phyloP scores from a whole-genome alignment of 35 echinoderm and acorn worm species.

The Amphiura filiformis region DNA sequence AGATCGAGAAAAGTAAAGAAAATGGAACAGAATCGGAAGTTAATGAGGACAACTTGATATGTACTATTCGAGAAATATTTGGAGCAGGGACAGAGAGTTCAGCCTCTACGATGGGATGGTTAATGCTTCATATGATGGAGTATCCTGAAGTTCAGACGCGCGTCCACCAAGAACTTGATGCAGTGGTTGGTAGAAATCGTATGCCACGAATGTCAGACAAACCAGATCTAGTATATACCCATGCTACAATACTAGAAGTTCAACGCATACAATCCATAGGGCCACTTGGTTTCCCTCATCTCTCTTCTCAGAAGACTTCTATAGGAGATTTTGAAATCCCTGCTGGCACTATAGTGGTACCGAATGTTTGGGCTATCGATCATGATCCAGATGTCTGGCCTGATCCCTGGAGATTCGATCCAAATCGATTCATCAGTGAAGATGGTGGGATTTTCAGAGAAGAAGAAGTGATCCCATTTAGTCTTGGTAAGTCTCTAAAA shows the following conservation, averaged over 20 bases:
- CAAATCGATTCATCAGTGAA: constrained; percentile 66
- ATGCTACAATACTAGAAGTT: constrained; percentile 61
- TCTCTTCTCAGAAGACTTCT: constrained; percentile 17
- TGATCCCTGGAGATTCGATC: constrained; percentile 57
- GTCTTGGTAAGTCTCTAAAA: constrained; percentile 77
- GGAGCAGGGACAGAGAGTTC: constrained; percentile 51
- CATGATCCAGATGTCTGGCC: constrained; percentile 47
- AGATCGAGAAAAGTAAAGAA: too few species aligned
- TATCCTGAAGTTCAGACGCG: constrained; percentile 13
- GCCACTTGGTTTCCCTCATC: constrained; percentile 38
- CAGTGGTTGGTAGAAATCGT: constrained; percentile 45
- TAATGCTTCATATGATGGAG: constrained; percentile 15
- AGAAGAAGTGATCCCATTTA: constrained; percentile 55
- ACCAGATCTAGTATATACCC: constrained; percentile 37
- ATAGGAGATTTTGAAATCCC: constrained; percentile 48
- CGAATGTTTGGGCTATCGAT: constrained; percentile 60
- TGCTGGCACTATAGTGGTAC: constrained; percentile 48
- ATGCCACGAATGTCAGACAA: constrained; percentile 47
- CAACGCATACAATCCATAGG: constrained; percentile 36
- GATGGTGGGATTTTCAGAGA: constrained; percentile 35
- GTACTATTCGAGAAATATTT: not conserved
- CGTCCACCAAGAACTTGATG: constrained; percentile 62
- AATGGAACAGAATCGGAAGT: too few species aligned
- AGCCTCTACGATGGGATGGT: constrained; percentile 36
- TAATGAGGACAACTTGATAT: too few species aligned